Base-by-base conservation (phyloP, 2,113 vertebrate genomes). In the Epinephelus cyanopodus region DNA sequence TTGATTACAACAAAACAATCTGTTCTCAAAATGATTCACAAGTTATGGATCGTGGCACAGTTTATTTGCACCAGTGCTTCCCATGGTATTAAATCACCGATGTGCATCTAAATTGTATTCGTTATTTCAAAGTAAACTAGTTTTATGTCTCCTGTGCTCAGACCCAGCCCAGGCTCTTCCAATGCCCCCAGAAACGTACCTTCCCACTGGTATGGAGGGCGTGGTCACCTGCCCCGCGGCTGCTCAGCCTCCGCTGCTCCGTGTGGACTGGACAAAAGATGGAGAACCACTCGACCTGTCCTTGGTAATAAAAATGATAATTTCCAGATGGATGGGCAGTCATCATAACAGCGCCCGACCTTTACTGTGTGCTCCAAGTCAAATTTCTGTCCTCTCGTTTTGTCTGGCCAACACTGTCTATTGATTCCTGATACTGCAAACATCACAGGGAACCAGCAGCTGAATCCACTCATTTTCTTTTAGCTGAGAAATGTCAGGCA, bases 261-360 rank as follows among this genome's bases (percentile, higher is more conserved):
- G 90, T 0, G 95, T 99, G 81, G 95, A 91, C 77, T 99, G 98
- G 98, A 97, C 94, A 0, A 97, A 97, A 83, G 97, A 99, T 0
- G 97, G 97, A 21, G 92, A 78, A 56, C 92, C 94, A 0, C 90
- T 99, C 23, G 95, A 97, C 79, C 91, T 98, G 67, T 94, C 94
- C 75, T 95, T 96, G 96, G 98, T 99, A 90, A 89, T 87, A 13
- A 74, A 47, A 39, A 47, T 47, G 37, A 63, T 27, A 0, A 62
- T 29, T 39, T 48, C 39, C 57, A 66, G 15, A 47, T 39, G 11
- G 29, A 15, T 0, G 7, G 2, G 12, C 11, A 21, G 54, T 15
- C 39, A 18, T 7, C 23, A 45, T 45, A 48, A 62, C 17, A 53
- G 39, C 45, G 25, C 15, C 52, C 14, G 19, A 48, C 27, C 61